Percentiles rank a stretch among this genome's conserved stretches.
phyloP scores from a whole-genome alignment of 1,140 invertebrate species.

The Oncopodura yosiiana region DNA sequence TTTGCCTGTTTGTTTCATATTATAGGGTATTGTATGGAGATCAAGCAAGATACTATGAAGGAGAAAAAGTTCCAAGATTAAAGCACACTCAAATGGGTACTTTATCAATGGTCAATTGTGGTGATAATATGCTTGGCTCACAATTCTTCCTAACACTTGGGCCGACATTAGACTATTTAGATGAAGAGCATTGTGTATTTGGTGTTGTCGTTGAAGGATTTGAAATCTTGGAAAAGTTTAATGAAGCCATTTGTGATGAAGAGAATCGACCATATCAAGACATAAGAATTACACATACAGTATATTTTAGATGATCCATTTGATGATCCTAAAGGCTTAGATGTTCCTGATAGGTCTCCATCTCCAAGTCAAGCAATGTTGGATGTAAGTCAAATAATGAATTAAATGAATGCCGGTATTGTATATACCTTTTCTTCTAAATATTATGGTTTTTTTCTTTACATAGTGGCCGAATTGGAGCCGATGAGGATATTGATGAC shows the following conservation, averaged over 20 bases:
- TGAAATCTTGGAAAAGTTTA: constrained; percentile 78
- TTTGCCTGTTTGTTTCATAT: constrained; percentile 1
- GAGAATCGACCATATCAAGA: constrained; percentile 88
- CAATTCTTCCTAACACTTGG: constrained; percentile 95
- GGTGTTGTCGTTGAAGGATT: constrained; percentile 89
- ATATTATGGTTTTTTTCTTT: constrained; percentile 30
- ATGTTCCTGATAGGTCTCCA: constrained; percentile 72
- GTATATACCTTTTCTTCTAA: constrained; percentile 1
- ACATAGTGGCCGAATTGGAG: constrained; percentile 76
- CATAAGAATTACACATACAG: constrained; percentile 93
- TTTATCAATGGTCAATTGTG: constrained; percentile 92
- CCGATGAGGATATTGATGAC: constrained; percentile 92
- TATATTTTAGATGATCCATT: constrained; percentile 94
- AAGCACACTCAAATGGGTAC: constrained; percentile 77
- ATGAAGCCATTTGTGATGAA: constrained; percentile 87
- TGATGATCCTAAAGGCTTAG: constrained; percentile 69
- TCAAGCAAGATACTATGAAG: constrained; percentile 82
- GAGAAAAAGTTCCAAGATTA: constrained; percentile 80
- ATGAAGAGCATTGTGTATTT: constrained; percentile 91
- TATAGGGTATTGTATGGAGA: constrained; percentile 64
- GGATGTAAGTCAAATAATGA: constrained; percentile 43
- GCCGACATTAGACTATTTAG: constrained; percentile 79
- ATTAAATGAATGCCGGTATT: too few species aligned
- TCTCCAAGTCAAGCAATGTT: constrained; percentile 69
- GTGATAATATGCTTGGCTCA: constrained; percentile 84